These are phyloP conservation scores for Centruroides vittatus DNA, from an alignment of 1,140 invertebrate genomes.

Conservation along the genomic window DNA sequence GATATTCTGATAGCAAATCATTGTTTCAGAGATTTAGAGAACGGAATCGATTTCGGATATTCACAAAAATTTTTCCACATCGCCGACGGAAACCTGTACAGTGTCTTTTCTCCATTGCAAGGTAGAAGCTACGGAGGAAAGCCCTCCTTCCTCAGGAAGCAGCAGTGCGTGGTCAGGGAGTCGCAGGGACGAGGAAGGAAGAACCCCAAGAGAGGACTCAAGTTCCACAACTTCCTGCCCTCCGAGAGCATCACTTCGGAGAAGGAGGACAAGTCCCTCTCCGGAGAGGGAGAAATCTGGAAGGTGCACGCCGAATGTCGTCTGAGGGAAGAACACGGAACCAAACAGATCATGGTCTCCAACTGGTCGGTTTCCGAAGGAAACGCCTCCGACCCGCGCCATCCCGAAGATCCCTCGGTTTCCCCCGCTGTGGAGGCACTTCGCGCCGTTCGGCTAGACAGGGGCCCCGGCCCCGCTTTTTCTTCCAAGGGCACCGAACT, in stretches of 20 bases:
- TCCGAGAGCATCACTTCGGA: slow-evolving; percentile 16
- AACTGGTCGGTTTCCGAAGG: slow-evolving; percentile 13
- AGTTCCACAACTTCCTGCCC: slow-evolving; percentile 49
- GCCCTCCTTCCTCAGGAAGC: slow-evolving; percentile 18
- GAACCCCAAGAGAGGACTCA: slow-evolving; percentile 55
- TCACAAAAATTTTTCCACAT: slow-evolving; percentile 24
- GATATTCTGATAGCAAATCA: no score
- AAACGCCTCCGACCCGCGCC: not conserved
- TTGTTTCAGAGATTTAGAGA: slow-evolving; percentile 6
- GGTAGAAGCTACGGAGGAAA: slow-evolving; percentile 17
- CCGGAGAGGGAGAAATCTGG: slow-evolving; percentile 4
- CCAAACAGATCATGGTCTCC: slow-evolving; percentile 21
- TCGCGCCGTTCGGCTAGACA: no score
- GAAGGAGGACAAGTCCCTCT: slow-evolving; percentile 7
- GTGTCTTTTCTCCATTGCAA: slow-evolving; percentile 21
- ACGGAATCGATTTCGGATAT: slow-evolving; percentile 15
- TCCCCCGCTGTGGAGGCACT: no score
- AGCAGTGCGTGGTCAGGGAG: slow-evolving; percentile 9
- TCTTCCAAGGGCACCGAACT: no score
- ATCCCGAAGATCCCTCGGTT: not conserved
- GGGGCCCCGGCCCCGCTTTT: no score
- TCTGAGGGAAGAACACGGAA: slow-evolving; percentile 22
- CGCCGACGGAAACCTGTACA: slow-evolving; percentile 22
- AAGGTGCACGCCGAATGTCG: slow-evolving; percentile 15
- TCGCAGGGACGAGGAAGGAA: slow-evolving; percentile 35